These are phyloP conservation scores for Pipistrellus pygmaeus DNA, from an alignment of 2,797 vertebrate genomes.

Conservation along the genomic window DNA sequence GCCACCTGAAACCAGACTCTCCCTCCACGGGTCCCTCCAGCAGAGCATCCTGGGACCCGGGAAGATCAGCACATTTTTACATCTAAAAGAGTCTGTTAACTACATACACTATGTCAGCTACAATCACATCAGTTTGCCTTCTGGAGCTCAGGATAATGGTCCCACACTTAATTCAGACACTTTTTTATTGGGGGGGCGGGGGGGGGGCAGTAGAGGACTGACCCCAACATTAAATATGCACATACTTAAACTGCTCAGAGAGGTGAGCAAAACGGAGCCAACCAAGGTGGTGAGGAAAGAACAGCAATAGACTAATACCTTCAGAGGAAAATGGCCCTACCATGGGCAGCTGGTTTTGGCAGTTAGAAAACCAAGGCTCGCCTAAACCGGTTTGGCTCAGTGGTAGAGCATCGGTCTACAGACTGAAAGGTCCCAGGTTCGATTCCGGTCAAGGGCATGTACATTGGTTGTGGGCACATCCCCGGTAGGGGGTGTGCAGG, in stretches of 20 bases:
- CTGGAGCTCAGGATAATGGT: not conserved
- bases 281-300: not conserved
- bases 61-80: not conserved
- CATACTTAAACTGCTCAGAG: not conserved
- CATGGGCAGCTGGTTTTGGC: no score
- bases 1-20: not conserved
- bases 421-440: no score
- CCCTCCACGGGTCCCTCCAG: not conserved
- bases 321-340: accelerated
- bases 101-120: not conserved
- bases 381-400: no score
- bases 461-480: no score
- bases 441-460: no score
- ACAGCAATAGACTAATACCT: not conserved
- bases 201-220: not conserved
- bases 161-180: not conserved
- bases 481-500: no score
- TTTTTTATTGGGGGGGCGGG: not conserved
- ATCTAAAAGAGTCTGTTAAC: accelerated
- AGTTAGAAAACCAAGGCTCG: not conserved
- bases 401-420: no score
- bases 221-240: not conserved
- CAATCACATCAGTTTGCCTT: accelerated
- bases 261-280: not conserved
- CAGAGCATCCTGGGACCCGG: not conserved